These are phyloP conservation scores for Anthophora plumipes DNA, from an alignment of 2,888 invertebrate species.

Conservation along the genomic window DNA sequence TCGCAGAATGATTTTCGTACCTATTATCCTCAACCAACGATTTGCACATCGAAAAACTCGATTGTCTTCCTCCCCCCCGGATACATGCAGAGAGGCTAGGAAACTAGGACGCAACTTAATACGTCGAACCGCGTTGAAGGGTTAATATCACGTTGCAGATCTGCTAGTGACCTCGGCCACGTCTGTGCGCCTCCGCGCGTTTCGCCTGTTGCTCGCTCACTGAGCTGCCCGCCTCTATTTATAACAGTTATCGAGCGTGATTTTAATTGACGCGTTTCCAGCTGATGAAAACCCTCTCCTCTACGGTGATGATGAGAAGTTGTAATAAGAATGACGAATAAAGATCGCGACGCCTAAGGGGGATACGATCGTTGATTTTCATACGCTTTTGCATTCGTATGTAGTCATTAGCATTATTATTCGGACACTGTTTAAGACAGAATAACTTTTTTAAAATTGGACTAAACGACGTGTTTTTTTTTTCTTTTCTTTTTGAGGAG, in stretches of 20 bases:
- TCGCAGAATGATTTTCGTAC: slow-evolving; percentile 37
- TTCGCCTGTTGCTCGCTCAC: slow-evolving; percentile 34
- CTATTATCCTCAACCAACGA: slow-evolving; percentile 25
- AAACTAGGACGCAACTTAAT: slow-evolving; percentile 61
- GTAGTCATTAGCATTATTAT: too few relatives aligned
- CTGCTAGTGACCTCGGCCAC: slow-evolving; percentile 47
- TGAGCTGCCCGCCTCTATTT: neutral
- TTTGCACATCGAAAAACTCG: slow-evolving; percentile 43
- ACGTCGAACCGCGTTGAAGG: slow-evolving; percentile 62
- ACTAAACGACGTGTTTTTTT: too few relatives aligned
- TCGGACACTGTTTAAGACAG: too few relatives aligned
- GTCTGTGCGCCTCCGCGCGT: slow-evolving; percentile 15
- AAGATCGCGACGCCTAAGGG: neutral
- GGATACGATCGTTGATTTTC: neutral
- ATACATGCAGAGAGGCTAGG: slow-evolving; percentile 19
- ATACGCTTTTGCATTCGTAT: too few relatives aligned
- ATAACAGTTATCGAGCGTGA: slow-evolving; percentile 17
- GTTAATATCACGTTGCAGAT: slow-evolving; percentile 59
- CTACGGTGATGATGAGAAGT: neutral
- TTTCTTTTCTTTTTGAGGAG: too few relatives aligned
- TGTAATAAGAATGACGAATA: neutral
- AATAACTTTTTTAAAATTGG: too few relatives aligned
- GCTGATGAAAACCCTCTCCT: neutral
- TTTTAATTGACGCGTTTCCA: slow-evolving; percentile 28
- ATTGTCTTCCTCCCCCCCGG: slow-evolving; percentile 46